Evolutionary conservation across 2,888 invertebrate species (phyloP), one percentile per base, ranked within the genome.

Genomic region (Mimas tiliae): DNA sequence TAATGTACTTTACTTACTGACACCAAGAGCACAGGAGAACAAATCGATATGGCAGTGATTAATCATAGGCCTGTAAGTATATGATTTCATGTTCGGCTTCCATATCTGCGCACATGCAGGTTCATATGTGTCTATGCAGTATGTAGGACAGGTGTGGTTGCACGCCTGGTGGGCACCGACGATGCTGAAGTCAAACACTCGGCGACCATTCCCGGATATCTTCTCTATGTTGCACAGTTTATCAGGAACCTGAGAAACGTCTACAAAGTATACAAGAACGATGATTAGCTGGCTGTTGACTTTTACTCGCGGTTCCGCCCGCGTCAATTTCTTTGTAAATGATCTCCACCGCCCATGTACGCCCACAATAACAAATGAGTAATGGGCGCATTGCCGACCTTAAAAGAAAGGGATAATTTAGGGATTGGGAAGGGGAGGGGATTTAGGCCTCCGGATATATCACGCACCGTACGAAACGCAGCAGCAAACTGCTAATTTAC

Each of bases 31-130:
- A 71, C 92, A 93, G 1, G 92, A 93, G 51, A 82, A 84, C 75
- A 92, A 69, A 64, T 93, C 92, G n/a, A 91, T 83, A 69, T 93
- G 92, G 67, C 92, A 93, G 68, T 93, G 92, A 69, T 93, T 93
- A 63, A 93, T 77, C 88, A 92, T 90, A 0, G 86, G 75, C 38
- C 81, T 78, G 51, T 68, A 74, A 0, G 47, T 72, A 48, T 67
- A 82, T 0, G 62, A 53, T 6, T 63, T 45, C 76, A 73, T 79
- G 19, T 72, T 69, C 0, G 69, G 70, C 2, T 74, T 75, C 85
- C 83, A 88, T 50, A 91, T 88, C 65, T 82, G 72, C 6, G 90
- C 91, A 66, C 92, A 93, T 1, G 83, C 89, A 0, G 92, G 92
- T 4, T 86, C 83, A 70, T 91, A 93, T 0, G 79, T 79, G 50